phyloP scores from a whole-genome alignment of 2,888 invertebrate species.

The Eupithecia insigniata region DNA sequence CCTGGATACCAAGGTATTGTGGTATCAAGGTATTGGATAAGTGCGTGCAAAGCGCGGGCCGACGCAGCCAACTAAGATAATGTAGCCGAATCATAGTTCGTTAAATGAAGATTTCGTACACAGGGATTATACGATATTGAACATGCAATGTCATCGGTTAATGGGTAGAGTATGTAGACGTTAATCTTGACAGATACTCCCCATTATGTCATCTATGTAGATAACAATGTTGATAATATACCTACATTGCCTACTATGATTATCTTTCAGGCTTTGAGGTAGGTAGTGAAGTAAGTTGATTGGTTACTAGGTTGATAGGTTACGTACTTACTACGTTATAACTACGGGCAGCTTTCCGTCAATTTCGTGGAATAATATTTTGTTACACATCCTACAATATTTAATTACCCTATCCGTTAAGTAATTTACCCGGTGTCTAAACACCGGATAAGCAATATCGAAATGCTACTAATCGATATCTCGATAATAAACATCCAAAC shows the following conservation, averaged over 20 bases:
- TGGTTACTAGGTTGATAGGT: no score
- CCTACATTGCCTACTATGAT: no score
- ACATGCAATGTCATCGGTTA: constrained; percentile 25
- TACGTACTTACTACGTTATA: no score
- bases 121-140: constrained; percentile 21
- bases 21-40: no score
- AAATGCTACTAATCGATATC: no score
- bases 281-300: background rate
- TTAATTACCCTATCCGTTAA: background rate
- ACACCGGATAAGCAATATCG: no score
- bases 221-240: background rate
- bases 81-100: background rate
- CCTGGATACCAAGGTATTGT: no score
- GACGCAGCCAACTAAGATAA: background rate
- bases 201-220: constrained; percentile 15
- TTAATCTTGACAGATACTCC: constrained; percentile 31
- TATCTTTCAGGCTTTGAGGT: background rate
- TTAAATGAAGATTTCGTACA: constrained; percentile 12
- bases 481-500: no score
- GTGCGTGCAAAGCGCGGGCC: background rate
- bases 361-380: no score
- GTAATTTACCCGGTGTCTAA: no score
- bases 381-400: no score
- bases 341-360: no score
- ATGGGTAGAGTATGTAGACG: constrained; percentile 14